These are phyloP conservation scores for Orchesella cincta DNA, from an alignment of 1,140 invertebrate genomes.

Conservation along the genomic window DNA sequence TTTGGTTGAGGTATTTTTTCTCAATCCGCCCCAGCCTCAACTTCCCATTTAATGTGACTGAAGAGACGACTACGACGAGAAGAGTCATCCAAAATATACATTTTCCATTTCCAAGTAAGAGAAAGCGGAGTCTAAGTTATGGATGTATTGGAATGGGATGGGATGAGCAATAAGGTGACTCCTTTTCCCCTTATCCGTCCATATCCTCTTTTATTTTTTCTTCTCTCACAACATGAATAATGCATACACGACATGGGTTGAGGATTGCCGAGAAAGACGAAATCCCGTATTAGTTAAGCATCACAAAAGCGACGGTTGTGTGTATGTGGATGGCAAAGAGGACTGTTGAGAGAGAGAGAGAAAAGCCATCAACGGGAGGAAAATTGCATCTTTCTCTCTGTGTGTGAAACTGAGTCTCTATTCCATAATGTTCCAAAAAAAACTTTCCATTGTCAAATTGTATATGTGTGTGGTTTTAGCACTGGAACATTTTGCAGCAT, in stretches of 20 bases:
- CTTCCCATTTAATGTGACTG: too few species aligned
- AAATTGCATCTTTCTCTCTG: background rate
- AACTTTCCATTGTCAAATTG: background rate
- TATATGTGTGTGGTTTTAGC: background rate
- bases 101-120: too few species aligned
- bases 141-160: background rate
- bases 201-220: background rate
- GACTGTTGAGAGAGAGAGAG: background rate
- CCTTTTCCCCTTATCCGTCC: background rate
- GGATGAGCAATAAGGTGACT: background rate
- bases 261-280: background rate
- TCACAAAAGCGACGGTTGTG: too few species aligned
- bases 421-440: background rate
- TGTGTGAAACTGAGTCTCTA: background rate
- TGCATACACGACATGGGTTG: background rate
- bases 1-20: too few species aligned
- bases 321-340: too few species aligned
- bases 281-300: background rate
- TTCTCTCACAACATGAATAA: background rate
- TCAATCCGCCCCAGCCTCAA: too few species aligned
- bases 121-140: background rate
- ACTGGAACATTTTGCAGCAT: background rate
- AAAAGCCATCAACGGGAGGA: background rate
- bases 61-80: too few species aligned
- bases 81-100: too few species aligned